phyloP scores from a whole-genome alignment of 2,797 vertebrate species.

The Geotrypetes seraphini region DNA sequence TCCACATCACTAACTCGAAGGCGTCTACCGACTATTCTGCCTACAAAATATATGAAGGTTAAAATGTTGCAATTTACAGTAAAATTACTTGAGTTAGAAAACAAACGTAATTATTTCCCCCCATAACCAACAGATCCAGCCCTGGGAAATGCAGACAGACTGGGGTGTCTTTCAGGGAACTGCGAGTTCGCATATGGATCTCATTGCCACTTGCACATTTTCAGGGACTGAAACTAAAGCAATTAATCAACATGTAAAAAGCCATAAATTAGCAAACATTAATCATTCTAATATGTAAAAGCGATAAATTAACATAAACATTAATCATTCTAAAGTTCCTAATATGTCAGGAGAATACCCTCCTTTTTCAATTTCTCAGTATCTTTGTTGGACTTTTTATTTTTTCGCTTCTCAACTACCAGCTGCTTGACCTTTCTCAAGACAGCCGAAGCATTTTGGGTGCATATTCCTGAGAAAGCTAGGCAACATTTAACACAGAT shows the following conservation, averaged over 20 bases:
- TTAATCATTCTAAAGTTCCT: conserved; percentile 49
- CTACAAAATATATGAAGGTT: too few species aligned
- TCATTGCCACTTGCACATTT: conserved; percentile 48
- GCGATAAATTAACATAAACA: conserved; percentile 50
- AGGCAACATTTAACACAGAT: too few species aligned
- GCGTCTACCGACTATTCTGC: too few species aligned
- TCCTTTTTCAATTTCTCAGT: conserved; percentile 29
- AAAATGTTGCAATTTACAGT: too few species aligned
- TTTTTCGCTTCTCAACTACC: conserved; percentile 36
- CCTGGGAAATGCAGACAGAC: too few species aligned
- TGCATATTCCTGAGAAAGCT: conserved; percentile 18
- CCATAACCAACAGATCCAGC: too few species aligned
- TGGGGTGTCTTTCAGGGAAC: too few species aligned
- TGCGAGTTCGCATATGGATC: conserved; percentile 49
- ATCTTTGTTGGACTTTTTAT: conserved; percentile 40
- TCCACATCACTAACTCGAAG: too few species aligned
- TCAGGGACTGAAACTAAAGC: conserved; percentile 45
- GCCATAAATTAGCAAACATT: conserved; percentile 52
- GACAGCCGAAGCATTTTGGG: conserved; percentile 23
- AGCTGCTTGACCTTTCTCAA: conserved; percentile 26
- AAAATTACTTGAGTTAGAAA: too few species aligned
- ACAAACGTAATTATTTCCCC: too few species aligned
- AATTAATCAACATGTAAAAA: conserved; percentile 55
- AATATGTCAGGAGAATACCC: conserved; percentile 35
- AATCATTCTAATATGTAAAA: conserved; percentile 53